A percentile compares a stretch with the other conserved stretches of the same genome.
These are phyloP conservation scores for Pachycephus smyrnensis DNA, from an alignment of 2,888 invertebrate species.

Conservation along the genomic window DNA sequence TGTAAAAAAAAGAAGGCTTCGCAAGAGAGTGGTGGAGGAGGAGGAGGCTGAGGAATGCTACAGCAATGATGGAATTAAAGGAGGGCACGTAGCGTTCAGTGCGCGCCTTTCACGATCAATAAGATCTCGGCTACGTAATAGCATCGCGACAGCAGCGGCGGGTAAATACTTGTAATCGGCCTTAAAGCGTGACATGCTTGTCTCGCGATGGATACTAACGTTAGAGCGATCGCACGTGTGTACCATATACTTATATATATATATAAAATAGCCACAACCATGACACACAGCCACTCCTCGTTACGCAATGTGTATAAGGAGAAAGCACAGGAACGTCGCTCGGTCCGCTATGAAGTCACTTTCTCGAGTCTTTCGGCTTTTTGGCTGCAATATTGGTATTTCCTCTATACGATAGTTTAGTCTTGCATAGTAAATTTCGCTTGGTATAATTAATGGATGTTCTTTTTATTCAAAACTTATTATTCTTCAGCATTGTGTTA, in stretches of 20 bases:
- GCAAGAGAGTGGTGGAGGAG: background rate
- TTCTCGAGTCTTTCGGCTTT: conserved; percentile 6
- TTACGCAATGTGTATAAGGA: conserved; percentile 8
- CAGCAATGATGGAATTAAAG: background rate
- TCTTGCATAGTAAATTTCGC: background rate
- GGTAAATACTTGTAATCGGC: background rate
- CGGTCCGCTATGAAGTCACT: background rate
- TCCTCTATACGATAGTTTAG: background rate
- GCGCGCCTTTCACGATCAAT: background rate
- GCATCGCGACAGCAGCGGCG: background rate
- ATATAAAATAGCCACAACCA: background rate
- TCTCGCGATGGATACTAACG: background rate
- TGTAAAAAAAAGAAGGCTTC: background rate
- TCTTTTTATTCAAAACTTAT: background rate
- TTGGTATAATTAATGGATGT: background rate
- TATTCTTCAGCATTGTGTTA: background rate
- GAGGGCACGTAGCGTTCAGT: background rate
- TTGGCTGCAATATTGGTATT: background rate
- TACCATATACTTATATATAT: background rate
- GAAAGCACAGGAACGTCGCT: conserved; percentile 9
- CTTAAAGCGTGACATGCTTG: background rate
- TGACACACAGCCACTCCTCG: conserved; percentile 6
- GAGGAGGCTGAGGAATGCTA: background rate
- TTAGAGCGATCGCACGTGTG: background rate
- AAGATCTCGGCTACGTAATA: background rate